Evolutionary conservation across 2,888 invertebrate genomes (phyloP).

Genomic region (Eudasyphora cyanicolor): DNA sequence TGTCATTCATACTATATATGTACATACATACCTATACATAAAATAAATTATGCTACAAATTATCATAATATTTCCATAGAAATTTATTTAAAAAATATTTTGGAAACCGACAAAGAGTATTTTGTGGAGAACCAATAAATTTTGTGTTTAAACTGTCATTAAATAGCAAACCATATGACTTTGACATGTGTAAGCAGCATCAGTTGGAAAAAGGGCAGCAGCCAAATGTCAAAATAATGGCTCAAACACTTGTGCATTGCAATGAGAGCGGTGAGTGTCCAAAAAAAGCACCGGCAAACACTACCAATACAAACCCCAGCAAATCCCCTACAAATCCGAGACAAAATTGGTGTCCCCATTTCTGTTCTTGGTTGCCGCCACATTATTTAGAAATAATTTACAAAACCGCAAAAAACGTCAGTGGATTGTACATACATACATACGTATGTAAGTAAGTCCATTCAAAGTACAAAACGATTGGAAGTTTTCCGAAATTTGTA

Average conservation of each 20-base stretch:
- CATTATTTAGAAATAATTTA: background rate
- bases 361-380: background rate
- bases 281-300: background rate
- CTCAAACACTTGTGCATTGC: slow-evolving; percentile 37
- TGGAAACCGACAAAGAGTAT: background rate
- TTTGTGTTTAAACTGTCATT: slow-evolving; percentile 24
- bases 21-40: background rate
- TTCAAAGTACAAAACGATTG: slow-evolving; percentile 40
- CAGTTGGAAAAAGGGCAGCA: slow-evolving; percentile 4
- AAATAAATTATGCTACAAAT: too few species aligned
- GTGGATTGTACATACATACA: too few species aligned
- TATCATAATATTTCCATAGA: too few species aligned
- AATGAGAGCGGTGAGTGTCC: background rate
- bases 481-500: slow-evolving; percentile 41
- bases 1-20: background rate
- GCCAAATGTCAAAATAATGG: slow-evolving; percentile 55
- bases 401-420: background rate
- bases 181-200: slow-evolving; percentile 5
- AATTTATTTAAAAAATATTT: background rate
- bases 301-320: background rate
- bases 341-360: background rate
- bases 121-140: slow-evolving; percentile 18
- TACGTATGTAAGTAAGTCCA: background rate
- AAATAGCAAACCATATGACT: slow-evolving; percentile 5
- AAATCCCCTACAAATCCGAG: slow-evolving; percentile 14